Percentiles rank a stretch among this genome's conserved stretches.
phyloP scores from a whole-genome alignment of 2,797 vertebrate genomes.

The Dicrostonyx torquatus region DNA sequence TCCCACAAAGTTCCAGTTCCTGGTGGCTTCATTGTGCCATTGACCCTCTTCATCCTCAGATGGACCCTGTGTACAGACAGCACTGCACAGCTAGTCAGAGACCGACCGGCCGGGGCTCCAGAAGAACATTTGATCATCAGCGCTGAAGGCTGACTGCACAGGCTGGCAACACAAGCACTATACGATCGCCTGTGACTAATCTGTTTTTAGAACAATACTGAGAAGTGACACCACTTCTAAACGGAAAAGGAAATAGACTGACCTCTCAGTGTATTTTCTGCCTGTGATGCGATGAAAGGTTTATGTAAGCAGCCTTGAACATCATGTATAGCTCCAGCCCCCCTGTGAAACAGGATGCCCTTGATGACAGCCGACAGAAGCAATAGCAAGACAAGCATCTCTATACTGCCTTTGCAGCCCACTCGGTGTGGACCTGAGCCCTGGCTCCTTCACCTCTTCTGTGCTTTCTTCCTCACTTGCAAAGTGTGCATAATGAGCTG shows the following conservation, averaged over 20 bases:
- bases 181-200: slow-evolving; percentile 48
- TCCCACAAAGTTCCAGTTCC: neutral
- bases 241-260: slow-evolving; percentile 58
- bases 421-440: neutral
- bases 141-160: slow-evolving; percentile 23
- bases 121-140: slow-evolving; percentile 69
- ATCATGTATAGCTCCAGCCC: neutral
- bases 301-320: slow-evolving; percentile 50
- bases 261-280: neutral
- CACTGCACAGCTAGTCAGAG: slow-evolving; percentile 35
- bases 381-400: neutral
- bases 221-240: slow-evolving; percentile 65
- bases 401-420: neutral
- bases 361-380: neutral
- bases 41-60: neutral
- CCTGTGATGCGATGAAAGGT: neutral
- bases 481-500: neutral
- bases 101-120: neutral
- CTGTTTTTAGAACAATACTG: slow-evolving; percentile 63
- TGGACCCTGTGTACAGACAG: slow-evolving; percentile 49
- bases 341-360: neutral
- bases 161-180: slow-evolving; percentile 43
- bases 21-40: neutral
- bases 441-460: neutral
- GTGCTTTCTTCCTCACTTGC: neutral